phyloP scores from a whole-genome alignment of 2,888 invertebrate species.

The Orthosia cruda region DNA sequence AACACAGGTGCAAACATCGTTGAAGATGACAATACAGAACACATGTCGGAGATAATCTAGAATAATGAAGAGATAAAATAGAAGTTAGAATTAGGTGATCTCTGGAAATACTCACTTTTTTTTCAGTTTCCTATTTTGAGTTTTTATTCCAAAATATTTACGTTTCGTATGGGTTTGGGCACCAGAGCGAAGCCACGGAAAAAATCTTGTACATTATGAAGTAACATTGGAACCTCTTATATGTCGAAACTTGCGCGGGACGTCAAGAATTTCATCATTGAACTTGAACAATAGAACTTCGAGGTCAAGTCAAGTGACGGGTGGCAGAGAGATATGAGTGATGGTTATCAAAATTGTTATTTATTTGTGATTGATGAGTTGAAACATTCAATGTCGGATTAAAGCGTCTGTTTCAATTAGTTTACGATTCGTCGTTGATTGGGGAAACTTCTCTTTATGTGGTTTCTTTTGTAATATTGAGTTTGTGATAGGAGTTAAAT shows the following conservation, averaged over 20 bases:
- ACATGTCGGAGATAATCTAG: constrained; percentile 25
- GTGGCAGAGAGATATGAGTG: constrained; percentile 43
- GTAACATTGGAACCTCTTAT: constrained; percentile 24
- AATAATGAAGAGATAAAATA: too few species aligned
- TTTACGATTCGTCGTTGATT: constrained; percentile 41
- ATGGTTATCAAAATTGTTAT: constrained; percentile 53
- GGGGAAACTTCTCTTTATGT: constrained; percentile 13
- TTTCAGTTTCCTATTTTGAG: too few species aligned
- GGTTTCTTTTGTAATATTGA: constrained; percentile 17
- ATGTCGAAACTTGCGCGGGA: constrained; percentile 27
- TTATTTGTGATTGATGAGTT: constrained; percentile 51
- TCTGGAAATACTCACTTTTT: too few species aligned
- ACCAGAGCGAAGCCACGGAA: too few species aligned
- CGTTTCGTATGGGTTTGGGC: too few species aligned
- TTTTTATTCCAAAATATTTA: too few species aligned
- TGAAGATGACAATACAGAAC: constrained; percentile 43
- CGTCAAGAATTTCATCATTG: constrained; percentile 46
- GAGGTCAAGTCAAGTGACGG: constrained; percentile 42
- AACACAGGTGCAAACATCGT: constrained; percentile 39
- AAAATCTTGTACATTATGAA: neutral
- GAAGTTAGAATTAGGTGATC: too few species aligned
- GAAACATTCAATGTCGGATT: constrained; percentile 55
- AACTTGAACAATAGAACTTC: constrained; percentile 55
- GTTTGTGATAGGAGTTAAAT: constrained; percentile 13
- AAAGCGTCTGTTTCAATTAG: constrained; percentile 44